Conservation (phyloP, 2,888 invertebrate species). For the Ophion ellenae region DNA sequence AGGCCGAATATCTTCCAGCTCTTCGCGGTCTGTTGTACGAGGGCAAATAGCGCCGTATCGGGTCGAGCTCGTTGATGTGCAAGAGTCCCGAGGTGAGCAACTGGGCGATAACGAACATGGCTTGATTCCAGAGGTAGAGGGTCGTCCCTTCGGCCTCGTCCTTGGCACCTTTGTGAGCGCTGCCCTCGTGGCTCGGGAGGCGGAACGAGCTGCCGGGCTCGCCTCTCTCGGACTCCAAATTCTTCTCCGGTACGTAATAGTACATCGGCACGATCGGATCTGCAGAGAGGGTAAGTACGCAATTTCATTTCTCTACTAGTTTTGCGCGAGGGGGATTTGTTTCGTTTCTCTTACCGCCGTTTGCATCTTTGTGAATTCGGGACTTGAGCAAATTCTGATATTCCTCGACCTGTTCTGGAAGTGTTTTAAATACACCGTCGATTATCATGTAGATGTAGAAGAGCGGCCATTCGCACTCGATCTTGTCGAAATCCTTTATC, state of each 20-base stretch:
- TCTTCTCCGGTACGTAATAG: constrained; percentile 92
- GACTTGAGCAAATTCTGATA: constrained; percentile 94
- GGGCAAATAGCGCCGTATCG: constrained; percentile 96
- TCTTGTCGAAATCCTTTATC: constrained; percentile 96
- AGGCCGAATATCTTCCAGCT: constrained; percentile 97
- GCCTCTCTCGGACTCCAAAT: constrained; percentile 89
- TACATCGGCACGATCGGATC: constrained; percentile 98
- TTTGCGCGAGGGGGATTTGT: not conserved
- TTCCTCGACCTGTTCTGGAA: constrained; percentile 95
- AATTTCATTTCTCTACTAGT: not conserved
- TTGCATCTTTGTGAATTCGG: constrained; percentile 91
- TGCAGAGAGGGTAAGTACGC: constrained; percentile 75
- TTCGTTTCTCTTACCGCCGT: constrained; percentile 87
- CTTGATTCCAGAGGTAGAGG: constrained; percentile 92
- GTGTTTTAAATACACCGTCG: constrained; percentile 95
- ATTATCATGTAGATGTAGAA: constrained; percentile 98
- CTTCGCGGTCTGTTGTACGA: constrained; percentile 97
- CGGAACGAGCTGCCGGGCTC: constrained; percentile 89
- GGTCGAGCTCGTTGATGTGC: constrained; percentile 97
- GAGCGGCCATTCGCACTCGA: constrained; percentile 99
- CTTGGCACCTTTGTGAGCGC: constrained; percentile 78
- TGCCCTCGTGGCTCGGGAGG: constrained; percentile 87
- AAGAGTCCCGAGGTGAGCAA: constrained; percentile 94
- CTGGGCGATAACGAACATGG: constrained; percentile 97
- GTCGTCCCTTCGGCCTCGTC: constrained; percentile 67